Percentiles rank a stretch among this genome's conserved stretches.
These are phyloP conservation scores for Esox lucius DNA, from an alignment of 2,797 vertebrate genomes.

Conservation along the genomic window DNA sequence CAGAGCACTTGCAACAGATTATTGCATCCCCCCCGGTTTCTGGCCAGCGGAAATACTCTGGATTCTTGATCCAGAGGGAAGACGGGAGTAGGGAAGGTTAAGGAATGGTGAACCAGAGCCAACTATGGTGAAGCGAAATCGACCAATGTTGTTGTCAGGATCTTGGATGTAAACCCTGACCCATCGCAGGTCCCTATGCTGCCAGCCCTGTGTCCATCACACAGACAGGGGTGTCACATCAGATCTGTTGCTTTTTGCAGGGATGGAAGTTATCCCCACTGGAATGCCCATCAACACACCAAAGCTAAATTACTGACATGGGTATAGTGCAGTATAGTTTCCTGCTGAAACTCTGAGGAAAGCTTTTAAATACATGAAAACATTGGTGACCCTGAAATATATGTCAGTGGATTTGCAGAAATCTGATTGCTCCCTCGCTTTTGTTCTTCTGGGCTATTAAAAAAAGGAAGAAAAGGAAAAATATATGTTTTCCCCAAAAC, in stretches of 20 bases:
- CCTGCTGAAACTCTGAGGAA: neutral
- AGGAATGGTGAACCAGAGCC: conserved; percentile 12
- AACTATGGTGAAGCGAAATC: conserved; percentile 3
- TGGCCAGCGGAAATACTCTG: conserved; percentile 20
- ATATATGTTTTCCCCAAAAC: too few species aligned
- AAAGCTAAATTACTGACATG: conserved; percentile 8
- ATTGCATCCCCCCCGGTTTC: conserved; percentile 26
- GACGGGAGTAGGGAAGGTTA: neutral
- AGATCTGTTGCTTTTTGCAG: conserved; percentile 1
- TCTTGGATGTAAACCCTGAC: neutral
- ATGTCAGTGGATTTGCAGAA: conserved; percentile 14
- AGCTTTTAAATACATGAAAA: too few species aligned
- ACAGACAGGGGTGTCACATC: neutral
- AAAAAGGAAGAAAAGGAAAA: too few species aligned
- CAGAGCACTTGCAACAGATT: conserved; percentile 25
- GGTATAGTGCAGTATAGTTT: neutral
- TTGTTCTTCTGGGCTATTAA: too few species aligned
- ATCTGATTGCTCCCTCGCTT: too few species aligned
- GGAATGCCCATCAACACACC: conserved; percentile 17
- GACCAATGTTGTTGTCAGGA: neutral
- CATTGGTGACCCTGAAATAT: conserved; percentile 2
- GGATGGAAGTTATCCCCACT: neutral
- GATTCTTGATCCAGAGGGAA: conserved; percentile 39
- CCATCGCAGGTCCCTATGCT: neutral
- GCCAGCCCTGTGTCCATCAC: neutral